Evolutionary conservation across 2,888 invertebrate species (phyloP).

Genomic region (Clanis bilineata): DNA sequence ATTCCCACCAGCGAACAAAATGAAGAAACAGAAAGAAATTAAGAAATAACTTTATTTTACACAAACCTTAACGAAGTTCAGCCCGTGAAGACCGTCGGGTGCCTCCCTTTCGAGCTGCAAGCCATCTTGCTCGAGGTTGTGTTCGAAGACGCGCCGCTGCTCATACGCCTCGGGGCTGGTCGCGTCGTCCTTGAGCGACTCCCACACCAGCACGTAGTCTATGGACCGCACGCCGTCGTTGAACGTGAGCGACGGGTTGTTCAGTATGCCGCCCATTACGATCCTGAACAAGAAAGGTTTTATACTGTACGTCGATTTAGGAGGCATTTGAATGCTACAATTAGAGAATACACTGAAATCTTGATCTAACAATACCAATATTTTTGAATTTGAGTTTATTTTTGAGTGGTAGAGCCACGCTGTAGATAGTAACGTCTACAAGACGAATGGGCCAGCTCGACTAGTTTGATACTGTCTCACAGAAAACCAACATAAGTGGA

Average conservation of each 20-base stretch:
- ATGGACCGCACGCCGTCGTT: conserved; percentile 87
- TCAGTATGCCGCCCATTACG: conserved; percentile 64
- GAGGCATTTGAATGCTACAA: too few relatives aligned
- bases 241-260: conserved; percentile 84
- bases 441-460: too few relatives aligned
- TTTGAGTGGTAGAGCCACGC: too few relatives aligned
- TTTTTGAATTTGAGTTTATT: too few relatives aligned
- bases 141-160: conserved; percentile 85
- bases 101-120: conserved; percentile 87
- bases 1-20: too few relatives aligned
- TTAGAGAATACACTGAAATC: too few relatives aligned
- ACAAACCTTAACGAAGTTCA: conserved; percentile 91
- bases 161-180: conserved; percentile 62
- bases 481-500: too few relatives aligned
- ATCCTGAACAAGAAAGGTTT: conserved; percentile 49
- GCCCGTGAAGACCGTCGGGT: conserved; percentile 82
- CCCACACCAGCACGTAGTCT: conserved; percentile 91
- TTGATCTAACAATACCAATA: too few relatives aligned
- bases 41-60: too few relatives aligned
- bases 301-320: neutral
- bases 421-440: too few relatives aligned
- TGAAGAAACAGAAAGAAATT: too few relatives aligned
- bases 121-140: conserved; percentile 88
- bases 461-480: too few relatives aligned
- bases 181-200: conserved; percentile 80